Conservation (phyloP, 1,140 invertebrate genomes). For the Bombus confusus region DNA sequence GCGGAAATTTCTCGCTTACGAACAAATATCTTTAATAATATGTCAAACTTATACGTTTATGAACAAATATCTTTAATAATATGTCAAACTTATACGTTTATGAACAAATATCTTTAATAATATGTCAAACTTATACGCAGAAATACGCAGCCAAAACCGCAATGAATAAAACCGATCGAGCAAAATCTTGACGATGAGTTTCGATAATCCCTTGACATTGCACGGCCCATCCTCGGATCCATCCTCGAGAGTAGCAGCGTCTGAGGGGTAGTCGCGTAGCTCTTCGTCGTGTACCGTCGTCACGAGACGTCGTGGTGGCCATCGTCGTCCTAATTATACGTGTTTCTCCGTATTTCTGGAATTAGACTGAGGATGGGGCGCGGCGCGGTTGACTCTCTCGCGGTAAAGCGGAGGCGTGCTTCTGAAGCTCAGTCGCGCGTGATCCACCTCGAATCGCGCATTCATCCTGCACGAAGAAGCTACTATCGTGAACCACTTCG, state of each 20-base stretch:
- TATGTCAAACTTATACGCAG: too few relatives aligned
- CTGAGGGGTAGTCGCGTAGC: constrained; percentile 1
- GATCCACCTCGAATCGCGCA: constrained; percentile 75
- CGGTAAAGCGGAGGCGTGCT: constrained; percentile 53
- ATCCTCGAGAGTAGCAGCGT: background rate
- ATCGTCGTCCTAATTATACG: constrained; percentile 74
- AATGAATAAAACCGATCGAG: background rate
- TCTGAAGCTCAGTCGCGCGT: constrained; percentile 76
- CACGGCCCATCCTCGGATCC: background rate
- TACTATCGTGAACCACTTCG: constrained; percentile 15
- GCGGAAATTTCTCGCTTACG: too few relatives aligned
- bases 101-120: too few relatives aligned
- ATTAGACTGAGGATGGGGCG: constrained; percentile 74
- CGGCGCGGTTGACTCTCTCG: constrained; percentile 52
- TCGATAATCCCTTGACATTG: constrained; percentile 43
- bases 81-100: too few relatives aligned
- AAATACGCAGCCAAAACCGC: too few relatives aligned
- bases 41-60: too few relatives aligned
- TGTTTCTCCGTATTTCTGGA: constrained; percentile 81
- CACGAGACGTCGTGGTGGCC: constrained; percentile 43
- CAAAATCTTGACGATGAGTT: background rate
- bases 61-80: too few relatives aligned
- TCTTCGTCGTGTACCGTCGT: constrained; percentile 15
- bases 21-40: too few relatives aligned
- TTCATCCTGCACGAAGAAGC: constrained; percentile 43